Evolutionary conservation across 2,888 invertebrate species (phyloP).

Genomic region (Criorhina ranunculi): DNA sequence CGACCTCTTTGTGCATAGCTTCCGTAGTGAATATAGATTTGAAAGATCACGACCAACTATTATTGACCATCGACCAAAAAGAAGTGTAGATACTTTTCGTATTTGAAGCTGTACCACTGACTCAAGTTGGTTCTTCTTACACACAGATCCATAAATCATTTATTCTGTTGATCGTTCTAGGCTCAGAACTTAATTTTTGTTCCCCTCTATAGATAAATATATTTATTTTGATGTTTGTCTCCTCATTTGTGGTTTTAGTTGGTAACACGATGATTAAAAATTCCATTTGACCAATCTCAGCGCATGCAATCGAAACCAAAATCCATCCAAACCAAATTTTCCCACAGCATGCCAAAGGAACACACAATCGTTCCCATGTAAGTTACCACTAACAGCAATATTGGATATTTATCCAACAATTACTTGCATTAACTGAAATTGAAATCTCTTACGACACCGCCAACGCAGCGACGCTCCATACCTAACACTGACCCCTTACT

Average conservation of each 20-base stretch:
- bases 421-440: conserved; percentile 70
- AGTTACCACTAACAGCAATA: conserved; percentile 36
- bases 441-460: conserved; percentile 74
- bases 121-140: too few relatives aligned
- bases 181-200: too few relatives aligned
- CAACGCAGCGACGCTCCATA: conserved; percentile 70
- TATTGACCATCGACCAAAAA: too few relatives aligned
- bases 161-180: too few relatives aligned
- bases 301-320: conserved; percentile 5
- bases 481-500: conserved; percentile 59
- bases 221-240: neutral
- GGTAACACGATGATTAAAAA: conserved; percentile 6
- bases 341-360: conserved; percentile 38
- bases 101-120: too few relatives aligned
- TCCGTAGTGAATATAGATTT: too few relatives aligned
- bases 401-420: conserved; percentile 62
- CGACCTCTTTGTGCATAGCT: too few relatives aligned
- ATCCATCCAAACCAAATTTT: conserved; percentile 40
- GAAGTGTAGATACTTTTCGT: too few relatives aligned
- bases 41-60: too few relatives aligned
- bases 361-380: conserved; percentile 7
- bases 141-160: too few relatives aligned
- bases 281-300: conserved; percentile 11
- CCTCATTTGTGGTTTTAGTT: conserved; percentile 15
- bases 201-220: too few relatives aligned